A percentile compares a stretch with the other conserved stretches of the same genome.
Evolutionary conservation across 2,797 vertebrate genomes (phyloP).

Genomic region (Cygnus olor): DNA sequence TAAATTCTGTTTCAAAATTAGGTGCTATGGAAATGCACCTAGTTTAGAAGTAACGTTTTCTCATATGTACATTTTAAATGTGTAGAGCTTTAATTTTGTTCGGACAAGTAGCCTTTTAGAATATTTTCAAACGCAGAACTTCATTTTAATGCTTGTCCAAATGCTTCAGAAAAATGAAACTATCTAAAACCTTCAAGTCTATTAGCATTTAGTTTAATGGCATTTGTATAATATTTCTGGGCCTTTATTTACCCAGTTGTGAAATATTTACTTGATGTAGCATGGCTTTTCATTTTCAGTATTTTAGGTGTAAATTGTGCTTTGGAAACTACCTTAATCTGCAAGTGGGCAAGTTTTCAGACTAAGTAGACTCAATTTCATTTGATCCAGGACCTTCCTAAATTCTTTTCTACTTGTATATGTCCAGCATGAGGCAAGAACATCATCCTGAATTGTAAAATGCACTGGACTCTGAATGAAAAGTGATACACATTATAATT

Average conservation of each 20-base stretch:
- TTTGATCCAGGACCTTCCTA: background rate
- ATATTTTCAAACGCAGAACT: background rate
- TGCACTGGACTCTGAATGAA: background rate
- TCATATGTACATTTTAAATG: background rate
- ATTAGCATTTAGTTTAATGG: background rate
- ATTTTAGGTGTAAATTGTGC: background rate
- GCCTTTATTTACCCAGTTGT: background rate
- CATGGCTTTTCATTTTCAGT: background rate
- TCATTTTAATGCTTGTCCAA: background rate
- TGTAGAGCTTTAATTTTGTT: background rate
- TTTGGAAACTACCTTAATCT: background rate
- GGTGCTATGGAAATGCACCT: background rate
- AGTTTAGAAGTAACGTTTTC: background rate
- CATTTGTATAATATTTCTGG: background rate
- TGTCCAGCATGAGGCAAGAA: background rate
- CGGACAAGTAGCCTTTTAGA: background rate
- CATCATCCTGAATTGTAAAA: background rate
- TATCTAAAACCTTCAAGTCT: background rate
- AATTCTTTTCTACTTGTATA: background rate
- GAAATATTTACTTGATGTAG: background rate
- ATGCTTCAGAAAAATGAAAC: background rate
- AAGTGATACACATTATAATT: background rate
- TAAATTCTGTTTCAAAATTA: background rate
- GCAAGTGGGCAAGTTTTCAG: background rate
- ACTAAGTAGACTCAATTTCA: background rate